Base-by-base conservation (phyloP, 2,113 vertebrate genomes). In the Calypte anna region DNA sequence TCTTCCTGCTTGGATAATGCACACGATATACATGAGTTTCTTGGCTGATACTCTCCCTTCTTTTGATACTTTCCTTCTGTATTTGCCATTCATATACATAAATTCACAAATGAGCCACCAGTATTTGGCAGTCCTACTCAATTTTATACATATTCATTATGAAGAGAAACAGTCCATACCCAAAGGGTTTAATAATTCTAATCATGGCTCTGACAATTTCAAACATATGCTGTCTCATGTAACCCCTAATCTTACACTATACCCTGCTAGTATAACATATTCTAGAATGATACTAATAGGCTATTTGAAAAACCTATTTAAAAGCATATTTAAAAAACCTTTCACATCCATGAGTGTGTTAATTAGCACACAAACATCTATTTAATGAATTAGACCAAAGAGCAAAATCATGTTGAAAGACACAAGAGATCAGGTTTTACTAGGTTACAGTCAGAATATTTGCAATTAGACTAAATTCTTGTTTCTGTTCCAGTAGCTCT, bases 121-220 rank as follows among this genome's bases (percentile, higher is more conserved):
- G 50, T 90, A 78, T n/a, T 92, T 96, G 92, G 67, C 79, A 92
- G 79, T 44, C 66, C 63, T 94, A 84, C 84, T 97, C 86, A 95
- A 91, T 31, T 91, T 85, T 87, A 83, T 69, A 86, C 55, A 77
- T 84, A 83, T 54, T 79, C 80, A 87, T 94, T 90, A 88, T 64
- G 59, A 95, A 96, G 64, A 95, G 69, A 90, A 95, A 94, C 82
- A 93, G 69, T 76, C 91, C 31, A 78, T 78, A 91, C 33, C 74
- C n/a, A n/a, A 48, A 91, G 59, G 87, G 44, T 80, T 97, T 83
- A 87, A 79, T 94, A 96, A 94, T 93, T 95, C 67, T 97, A 94
- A 88, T 40, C 12, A 25, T 93, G 58, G 59, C 51, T 90, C 79
- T 96, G 85, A 78, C 75, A 90, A 66, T 44, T 93, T 79, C 66